Conservation (phyloP, 2,888 invertebrate genomes). For the Pollenia labialis region DNA sequence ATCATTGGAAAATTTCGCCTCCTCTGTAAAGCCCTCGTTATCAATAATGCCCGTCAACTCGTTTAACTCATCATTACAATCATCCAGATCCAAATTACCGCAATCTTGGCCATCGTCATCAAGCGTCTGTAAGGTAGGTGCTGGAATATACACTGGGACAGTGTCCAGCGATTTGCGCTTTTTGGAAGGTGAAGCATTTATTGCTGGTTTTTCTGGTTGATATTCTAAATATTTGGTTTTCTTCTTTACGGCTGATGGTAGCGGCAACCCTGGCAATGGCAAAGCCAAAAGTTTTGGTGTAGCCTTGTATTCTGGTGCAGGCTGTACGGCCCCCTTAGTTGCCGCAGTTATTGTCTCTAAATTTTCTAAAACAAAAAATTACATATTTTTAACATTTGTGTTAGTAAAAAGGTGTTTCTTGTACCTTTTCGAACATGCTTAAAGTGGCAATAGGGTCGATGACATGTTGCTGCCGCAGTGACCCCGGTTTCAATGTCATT, state of each 20-base stretch:
- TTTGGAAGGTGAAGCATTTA: conserved; percentile 79
- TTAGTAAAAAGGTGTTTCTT: neutral
- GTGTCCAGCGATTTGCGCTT: conserved; percentile 46
- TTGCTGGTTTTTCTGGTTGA: conserved; percentile 82
- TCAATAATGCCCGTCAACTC: conserved; percentile 76
- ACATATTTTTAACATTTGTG: neutral
- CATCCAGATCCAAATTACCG: conserved; percentile 74
- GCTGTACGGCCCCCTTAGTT: conserved; percentile 35
- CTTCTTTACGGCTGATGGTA: conserved; percentile 73
- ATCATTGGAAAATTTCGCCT: conserved; percentile 48
- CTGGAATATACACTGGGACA: conserved; percentile 82
- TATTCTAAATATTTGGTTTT: conserved; percentile 83
- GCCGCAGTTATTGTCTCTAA: conserved; percentile 73
- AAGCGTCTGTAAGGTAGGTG: conserved; percentile 48
- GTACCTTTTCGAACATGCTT: conserved; percentile 91
- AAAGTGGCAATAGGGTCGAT: conserved; percentile 96
- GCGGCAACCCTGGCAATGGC: conserved; percentile 77
- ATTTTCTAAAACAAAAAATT: conserved; percentile 73
- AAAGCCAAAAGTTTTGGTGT: conserved; percentile 82
- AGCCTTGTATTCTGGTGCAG: conserved; percentile 80
- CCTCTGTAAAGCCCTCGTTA: conserved; percentile 62
- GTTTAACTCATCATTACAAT: conserved; percentile 77
- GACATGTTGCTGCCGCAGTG: conserved; percentile 94
- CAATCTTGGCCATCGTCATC: conserved; percentile 45
- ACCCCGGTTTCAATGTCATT: conserved; percentile 83